A percentile compares a stretch with the other conserved stretches of the same genome.
Evolutionary conservation across 1,140 invertebrate genomes (phyloP).

Genomic region (Plutomurus gul): DNA sequence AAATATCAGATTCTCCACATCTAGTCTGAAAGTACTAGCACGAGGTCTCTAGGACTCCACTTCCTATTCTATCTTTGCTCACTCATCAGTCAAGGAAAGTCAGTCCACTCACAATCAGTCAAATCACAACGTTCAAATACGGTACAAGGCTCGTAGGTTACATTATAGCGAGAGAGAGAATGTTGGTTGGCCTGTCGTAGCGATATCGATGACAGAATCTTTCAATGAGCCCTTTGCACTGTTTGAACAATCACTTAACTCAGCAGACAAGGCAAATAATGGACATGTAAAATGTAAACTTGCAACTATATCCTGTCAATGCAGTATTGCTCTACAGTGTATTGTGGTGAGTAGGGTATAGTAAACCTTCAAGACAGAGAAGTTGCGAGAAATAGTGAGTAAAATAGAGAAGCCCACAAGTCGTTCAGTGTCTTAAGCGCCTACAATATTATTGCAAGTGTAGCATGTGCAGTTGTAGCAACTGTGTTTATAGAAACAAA

Average conservation of each 20-base stretch:
- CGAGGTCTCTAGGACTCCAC: slow-evolving; percentile 5
- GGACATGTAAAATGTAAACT: slow-evolving; percentile 25
- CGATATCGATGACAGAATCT: slow-evolving; percentile 43
- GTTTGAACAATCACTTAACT: slow-evolving; percentile 44
- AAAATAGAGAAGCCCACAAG: too few species aligned
- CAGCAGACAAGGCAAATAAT: slow-evolving; percentile 34
- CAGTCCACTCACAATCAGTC: not conserved
- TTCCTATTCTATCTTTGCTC: not conserved
- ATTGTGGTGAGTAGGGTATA: not conserved
- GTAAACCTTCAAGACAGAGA: not conserved
- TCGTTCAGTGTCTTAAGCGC: too few species aligned
- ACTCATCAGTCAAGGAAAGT: slow-evolving; percentile 6
- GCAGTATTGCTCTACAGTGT: not conserved
- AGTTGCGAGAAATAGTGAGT: too few species aligned
- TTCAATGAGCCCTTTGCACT: slow-evolving; percentile 38
- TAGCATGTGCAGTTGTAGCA: too few species aligned
- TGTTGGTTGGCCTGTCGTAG: slow-evolving; percentile 7
- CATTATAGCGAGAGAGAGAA: too few species aligned
- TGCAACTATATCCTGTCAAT: not conserved
- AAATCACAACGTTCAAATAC: not conserved
- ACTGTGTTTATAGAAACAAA: too few species aligned
- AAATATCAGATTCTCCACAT: too few species aligned
- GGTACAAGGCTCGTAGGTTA: too few species aligned
- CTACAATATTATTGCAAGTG: too few species aligned
- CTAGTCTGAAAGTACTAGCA: too few species aligned